Base-by-base conservation (phyloP, 2,113 vertebrate genomes). In the Ailuropoda melanoleuca region DNA sequence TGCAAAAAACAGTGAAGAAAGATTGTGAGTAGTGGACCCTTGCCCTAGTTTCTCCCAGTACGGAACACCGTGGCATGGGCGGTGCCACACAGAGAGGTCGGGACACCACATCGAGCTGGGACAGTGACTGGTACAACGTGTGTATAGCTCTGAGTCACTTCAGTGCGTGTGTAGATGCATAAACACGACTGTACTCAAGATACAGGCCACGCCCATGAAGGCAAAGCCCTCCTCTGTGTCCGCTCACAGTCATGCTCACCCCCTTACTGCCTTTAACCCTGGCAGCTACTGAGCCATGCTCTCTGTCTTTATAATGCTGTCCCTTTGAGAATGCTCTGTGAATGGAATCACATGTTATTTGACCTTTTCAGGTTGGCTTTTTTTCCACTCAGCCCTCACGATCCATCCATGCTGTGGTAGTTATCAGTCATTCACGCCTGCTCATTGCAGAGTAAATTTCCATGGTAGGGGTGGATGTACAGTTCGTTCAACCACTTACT, bases 21-120 rank as follows among this genome's bases (percentile, higher is more conserved):
- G 6, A 64, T 50, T 0, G 8, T 13, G 3, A 19, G 46, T 50
- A 18, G 10, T 11, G 2, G 23, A 50, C 2, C 3, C 9, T 88
- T 85, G 31, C 24, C 29, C 74, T 19, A 74, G 29, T 56, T 66
- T 70, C 8, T 14, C 37, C 18, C 81, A 24, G 18, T 43, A 23
- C 5, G 78, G 9, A 6, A 15, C 11, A 26, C 2, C 0, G 1
- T 3, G 39, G 18, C 8, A 23, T 6, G 12, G 14, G 21, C 1
- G 12, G 56, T 4, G 29, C 4, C 4, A 56, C 15, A 12, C 21
- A 31, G 13, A 26, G 24, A 34, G 0, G 31, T 6, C 43, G 43
- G 43, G 43, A 18, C 2, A 48, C 9, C 50, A 14, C 17, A 8
- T 19, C 62, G 84, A 31, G 43, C 23, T 18, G 34, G 60, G 88